A percentile compares a stretch with the other conserved stretches of the same genome.
phyloP scores from a whole-genome alignment of 2,888 invertebrate species.

The Lithophane socia region DNA sequence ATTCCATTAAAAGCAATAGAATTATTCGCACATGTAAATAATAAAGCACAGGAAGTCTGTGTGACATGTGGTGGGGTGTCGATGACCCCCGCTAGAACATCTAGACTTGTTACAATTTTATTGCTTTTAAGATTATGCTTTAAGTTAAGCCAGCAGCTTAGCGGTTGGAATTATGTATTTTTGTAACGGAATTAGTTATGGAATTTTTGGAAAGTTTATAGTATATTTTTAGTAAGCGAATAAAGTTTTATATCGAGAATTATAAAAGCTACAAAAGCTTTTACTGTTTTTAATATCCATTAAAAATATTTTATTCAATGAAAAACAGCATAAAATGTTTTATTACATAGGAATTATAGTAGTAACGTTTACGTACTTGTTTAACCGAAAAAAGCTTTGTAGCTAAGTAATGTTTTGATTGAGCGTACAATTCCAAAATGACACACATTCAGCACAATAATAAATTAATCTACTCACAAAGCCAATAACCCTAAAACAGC shows the following conservation, averaged over 20 bases:
- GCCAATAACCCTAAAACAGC: slow-evolving; percentile 60
- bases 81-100: slow-evolving; percentile 72
- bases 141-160: not conserved
- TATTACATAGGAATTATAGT: not conserved
- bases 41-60: slow-evolving; percentile 80
- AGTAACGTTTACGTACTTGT: not conserved
- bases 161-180: not conserved
- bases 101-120: slow-evolving; percentile 68
- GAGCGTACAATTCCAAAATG: not conserved
- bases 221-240: not conserved
- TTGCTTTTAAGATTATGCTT: slow-evolving; percentile 45
- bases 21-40: slow-evolving; percentile 79
- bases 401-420: not conserved
- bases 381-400: not conserved
- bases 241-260: slow-evolving; percentile 1
- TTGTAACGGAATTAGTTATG: not conserved
- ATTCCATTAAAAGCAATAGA: slow-evolving; percentile 69
- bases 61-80: slow-evolving; percentile 80
- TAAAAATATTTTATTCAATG: not conserved
- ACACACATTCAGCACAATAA: slow-evolving; percentile 32
- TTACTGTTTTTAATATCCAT: not conserved
- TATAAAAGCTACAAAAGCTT: not conserved
- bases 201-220: not conserved
- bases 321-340: not conserved
- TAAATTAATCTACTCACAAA: slow-evolving; percentile 56